Percentiles rank a stretch among this genome's conserved stretches.
These are phyloP conservation scores for Vidua macroura DNA, from an alignment of 2,113 vertebrate species.

Conservation along the genomic window DNA sequence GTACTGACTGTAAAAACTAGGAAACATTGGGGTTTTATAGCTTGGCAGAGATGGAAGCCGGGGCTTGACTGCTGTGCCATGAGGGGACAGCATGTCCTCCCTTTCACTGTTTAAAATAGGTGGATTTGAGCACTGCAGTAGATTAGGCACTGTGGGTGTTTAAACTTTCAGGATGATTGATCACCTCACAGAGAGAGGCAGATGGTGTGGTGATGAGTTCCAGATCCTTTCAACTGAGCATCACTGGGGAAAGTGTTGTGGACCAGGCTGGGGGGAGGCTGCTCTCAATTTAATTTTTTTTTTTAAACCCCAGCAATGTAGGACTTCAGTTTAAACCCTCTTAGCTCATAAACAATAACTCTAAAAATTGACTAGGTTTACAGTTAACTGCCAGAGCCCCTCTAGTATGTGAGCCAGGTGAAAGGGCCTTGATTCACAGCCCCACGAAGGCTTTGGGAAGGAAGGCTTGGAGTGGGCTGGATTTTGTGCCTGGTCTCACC, in stretches of 20 bases:
- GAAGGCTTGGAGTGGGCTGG: background rate
- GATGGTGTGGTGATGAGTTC: constrained; percentile 51
- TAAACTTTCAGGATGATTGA: constrained; percentile 55
- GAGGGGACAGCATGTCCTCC: constrained; percentile 3
- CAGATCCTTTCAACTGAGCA: constrained; percentile 49
- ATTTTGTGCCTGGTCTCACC: background rate
- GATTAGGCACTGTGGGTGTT: constrained; percentile 47
- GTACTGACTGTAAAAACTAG: background rate
- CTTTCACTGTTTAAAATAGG: constrained; percentile 5
- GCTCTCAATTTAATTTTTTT: background rate
- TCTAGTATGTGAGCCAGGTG: background rate
- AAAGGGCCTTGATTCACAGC: background rate
- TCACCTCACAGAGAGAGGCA: constrained; percentile 36
- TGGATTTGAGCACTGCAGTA: background rate
- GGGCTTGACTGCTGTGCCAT: background rate
- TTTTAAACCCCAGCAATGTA: background rate
- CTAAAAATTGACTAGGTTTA: background rate
- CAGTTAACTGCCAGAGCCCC: background rate
- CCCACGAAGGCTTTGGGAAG: background rate
- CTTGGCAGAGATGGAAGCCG: background rate
- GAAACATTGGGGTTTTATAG: background rate
- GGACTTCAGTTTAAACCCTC: background rate
- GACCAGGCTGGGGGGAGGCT: background rate
- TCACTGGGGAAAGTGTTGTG: constrained; percentile 18
- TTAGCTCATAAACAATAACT: background rate